Evolutionary conservation across 2,797 vertebrate genomes (phyloP), one percentile per base, ranked within the genome.

Genomic region (Chelmon rostratus): DNA sequence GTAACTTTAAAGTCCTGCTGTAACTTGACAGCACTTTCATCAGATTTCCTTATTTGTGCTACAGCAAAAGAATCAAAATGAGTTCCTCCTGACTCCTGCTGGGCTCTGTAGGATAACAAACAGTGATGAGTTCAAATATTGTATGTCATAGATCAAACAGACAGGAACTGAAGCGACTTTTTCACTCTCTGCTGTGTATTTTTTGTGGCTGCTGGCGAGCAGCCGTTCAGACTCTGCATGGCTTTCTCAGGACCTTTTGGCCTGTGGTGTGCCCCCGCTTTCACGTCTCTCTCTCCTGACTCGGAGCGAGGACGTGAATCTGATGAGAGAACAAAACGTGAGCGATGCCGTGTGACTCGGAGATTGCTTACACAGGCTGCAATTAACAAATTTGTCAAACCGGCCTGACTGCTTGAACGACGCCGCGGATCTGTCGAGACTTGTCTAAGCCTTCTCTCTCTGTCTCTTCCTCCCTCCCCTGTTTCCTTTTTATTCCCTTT

Each of bases 201-300:
- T 70, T 67, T 21, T 15, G 15, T 4, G 79, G 78, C 71, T 86
- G 82, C 82, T 28, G 23, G 16, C n/a, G 76, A 76, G 87, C 84
- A 84, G 88, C 76, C 61, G 25, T 13, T 83, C 38, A 82, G 81
- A 82, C 71, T 83, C 42, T 93, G 94, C 94, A 95, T 94, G 94
- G 93, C 92, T 93, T 89, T 73, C 42, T 85, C 81, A 68, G 86
- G 78, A 78, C 73, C 81, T 82, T 88, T 37, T 83, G 89, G 76
- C 85, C 87, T 89, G 85, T 85, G 71, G 84, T 85, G 83, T 91
- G 81, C 44, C 67, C 44, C 65, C 44, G 74, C 82, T 77, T 73
- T 46, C 11, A 31, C 59, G 80, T 47, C 65, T 47, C 37, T 70
- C 53, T 49, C 35, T 57, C 35, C 52, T 76, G 67, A 83, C 70